Evolutionary conservation across 2,113 vertebrate species (phyloP).

Genomic region (Sula dactylatra): DNA sequence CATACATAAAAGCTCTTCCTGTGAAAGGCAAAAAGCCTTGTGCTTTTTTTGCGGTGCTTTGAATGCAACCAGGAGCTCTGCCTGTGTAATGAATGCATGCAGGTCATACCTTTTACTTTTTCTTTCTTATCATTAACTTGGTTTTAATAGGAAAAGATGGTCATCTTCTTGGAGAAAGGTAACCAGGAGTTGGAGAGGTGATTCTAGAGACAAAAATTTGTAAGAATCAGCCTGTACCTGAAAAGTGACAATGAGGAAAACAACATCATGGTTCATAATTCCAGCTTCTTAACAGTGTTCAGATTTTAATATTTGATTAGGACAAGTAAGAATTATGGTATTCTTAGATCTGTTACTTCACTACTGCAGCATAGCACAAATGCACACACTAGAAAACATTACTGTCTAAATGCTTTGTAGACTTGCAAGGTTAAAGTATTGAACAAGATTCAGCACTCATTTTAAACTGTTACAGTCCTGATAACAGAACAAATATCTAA

Average conservation of each 20-base stretch:
- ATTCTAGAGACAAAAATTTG: not conserved
- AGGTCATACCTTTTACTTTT: not conserved
- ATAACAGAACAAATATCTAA: not conserved
- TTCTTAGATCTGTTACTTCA: not conserved
- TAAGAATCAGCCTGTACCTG: not conserved
- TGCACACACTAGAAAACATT: not conserved
- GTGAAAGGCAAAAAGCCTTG: not conserved
- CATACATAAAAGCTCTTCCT: not conserved
- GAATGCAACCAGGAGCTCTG: not conserved
- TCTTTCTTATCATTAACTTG: not conserved
- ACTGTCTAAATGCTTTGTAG: not conserved
- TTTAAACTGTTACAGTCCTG: not conserved
- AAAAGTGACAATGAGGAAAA: not conserved
- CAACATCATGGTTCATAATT: not conserved
- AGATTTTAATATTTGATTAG: not conserved
- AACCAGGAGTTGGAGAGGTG: not conserved
- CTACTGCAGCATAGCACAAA: not conserved
- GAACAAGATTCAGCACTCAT: not conserved
- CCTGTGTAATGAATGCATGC: not conserved
- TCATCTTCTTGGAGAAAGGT: not conserved
- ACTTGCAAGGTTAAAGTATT: not conserved
- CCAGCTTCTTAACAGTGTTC: not conserved
- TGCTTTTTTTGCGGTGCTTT: not conserved
- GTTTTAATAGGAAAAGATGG: not conserved
- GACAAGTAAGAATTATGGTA: not conserved